These are phyloP conservation scores for Centropus unirufus DNA, from an alignment of 2,113 vertebrate species.

Conservation along the genomic window DNA sequence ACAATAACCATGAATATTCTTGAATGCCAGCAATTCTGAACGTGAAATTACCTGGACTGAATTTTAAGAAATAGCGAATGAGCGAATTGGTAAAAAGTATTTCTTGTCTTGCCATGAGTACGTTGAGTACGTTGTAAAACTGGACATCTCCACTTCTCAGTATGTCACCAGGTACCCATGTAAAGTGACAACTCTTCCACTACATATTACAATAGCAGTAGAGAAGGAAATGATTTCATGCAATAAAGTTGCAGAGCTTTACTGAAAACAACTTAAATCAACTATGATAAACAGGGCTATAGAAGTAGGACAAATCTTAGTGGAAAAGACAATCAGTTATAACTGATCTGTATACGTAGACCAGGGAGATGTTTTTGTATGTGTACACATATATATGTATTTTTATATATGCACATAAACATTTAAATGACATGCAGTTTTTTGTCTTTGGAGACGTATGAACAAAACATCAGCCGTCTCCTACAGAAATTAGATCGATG, in stretches of 20 bases:
- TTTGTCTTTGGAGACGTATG: not conserved
- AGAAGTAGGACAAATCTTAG: not conserved
- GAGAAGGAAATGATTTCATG: not conserved
- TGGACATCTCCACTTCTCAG: not conserved
- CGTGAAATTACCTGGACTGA: not conserved
- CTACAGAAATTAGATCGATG: not conserved
- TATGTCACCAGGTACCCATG: not conserved
- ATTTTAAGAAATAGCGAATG: not conserved
- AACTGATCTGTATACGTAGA: no score
- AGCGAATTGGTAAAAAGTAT: not conserved
- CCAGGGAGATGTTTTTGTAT: not conserved
- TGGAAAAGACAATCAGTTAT: not conserved
- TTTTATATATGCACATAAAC: not conserved
- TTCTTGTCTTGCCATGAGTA: not conserved
- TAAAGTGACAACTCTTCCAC: not conserved
- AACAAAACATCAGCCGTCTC: not conserved
- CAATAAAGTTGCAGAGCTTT: not conserved
- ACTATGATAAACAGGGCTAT: not conserved
- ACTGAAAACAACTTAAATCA: not conserved
- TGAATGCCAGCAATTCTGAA: not conserved
- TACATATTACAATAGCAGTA: not conserved
- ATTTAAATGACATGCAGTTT: not conserved
- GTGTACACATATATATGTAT: rapidly evolving
- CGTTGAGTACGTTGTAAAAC: not conserved
- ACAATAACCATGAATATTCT: not conserved